These are phyloP conservation scores for Drosophila cracens DNA, from an alignment of 2,888 invertebrate species.

Conservation along the genomic window DNA sequence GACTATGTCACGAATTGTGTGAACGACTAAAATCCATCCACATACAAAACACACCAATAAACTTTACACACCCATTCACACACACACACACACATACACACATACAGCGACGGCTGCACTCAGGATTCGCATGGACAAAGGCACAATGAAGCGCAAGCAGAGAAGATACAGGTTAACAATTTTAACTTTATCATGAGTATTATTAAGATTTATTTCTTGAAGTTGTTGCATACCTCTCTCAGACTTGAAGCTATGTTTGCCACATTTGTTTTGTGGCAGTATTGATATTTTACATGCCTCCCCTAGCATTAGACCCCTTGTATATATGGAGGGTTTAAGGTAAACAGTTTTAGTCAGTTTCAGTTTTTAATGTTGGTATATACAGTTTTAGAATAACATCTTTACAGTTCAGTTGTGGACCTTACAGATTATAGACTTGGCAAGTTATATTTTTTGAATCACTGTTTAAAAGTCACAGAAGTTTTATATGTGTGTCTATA, in stretches of 20 bases:
- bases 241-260: neutral
- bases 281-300: neutral
- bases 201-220: neutral
- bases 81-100: slow-evolving; percentile 2
- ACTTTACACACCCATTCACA: neutral
- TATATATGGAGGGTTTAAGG: too few species aligned
- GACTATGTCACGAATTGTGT: slow-evolving; percentile 72
- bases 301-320: too few species aligned
- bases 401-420: neutral
- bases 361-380: neutral
- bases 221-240: neutral
- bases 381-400: neutral
- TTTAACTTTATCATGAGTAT: neutral
- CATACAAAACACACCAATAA: neutral
- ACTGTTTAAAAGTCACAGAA: neutral
- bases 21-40: slow-evolving; percentile 22
- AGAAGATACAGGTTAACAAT: slow-evolving; percentile 86
- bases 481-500: too few species aligned
- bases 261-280: neutral
- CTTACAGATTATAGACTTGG: neutral
- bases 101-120: slow-evolving; percentile 27
- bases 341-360: neutral
- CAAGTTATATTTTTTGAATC: neutral
- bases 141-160: slow-evolving; percentile 87
- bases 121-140: slow-evolving; percentile 82